phyloP scores from a whole-genome alignment of 2,113 vertebrate genomes.

The Dermatemys mawii region DNA sequence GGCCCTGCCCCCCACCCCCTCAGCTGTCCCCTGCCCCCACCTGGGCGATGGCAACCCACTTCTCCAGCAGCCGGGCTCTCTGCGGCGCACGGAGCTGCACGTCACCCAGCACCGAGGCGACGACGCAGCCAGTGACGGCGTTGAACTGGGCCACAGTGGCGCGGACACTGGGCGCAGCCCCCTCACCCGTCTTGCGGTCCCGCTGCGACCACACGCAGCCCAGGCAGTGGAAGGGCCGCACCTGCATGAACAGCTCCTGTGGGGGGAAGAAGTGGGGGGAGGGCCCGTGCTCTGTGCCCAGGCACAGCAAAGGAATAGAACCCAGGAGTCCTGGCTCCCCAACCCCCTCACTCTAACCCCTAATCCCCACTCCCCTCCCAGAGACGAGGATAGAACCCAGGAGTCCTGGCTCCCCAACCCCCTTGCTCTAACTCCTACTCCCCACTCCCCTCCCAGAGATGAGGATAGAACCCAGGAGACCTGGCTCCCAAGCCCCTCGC shows the following conservation, averaged over 20 bases:
- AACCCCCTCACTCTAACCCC: not conserved
- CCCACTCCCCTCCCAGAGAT: too few species aligned
- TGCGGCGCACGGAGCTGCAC: slow-evolving; percentile 63
- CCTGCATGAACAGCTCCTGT: slow-evolving; percentile 85
- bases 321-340: too few species aligned
- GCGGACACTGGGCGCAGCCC: slow-evolving; percentile 84
- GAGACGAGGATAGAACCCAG: too few species aligned
- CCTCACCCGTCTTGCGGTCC: slow-evolving; percentile 85
- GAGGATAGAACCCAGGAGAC: not conserved
- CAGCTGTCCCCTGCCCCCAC: slow-evolving; percentile 47
- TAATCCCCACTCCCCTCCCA: not conserved
- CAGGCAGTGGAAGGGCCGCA: slow-evolving; percentile 87
- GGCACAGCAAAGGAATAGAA: not conserved
- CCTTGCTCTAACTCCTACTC: too few species aligned
- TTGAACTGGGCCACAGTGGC: slow-evolving; percentile 92
- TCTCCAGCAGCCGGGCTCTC: slow-evolving; percentile 86
- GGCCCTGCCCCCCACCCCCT: not conserved
- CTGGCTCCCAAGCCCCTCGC: too few species aligned
- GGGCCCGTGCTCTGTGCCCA: not conserved
- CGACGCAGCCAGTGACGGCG: slow-evolving; percentile 84
- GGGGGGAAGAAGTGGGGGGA: not conserved
- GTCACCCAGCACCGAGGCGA: slow-evolving; percentile 82
- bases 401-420: too few species aligned
- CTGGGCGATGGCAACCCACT: slow-evolving; percentile 89
- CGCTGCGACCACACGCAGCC: slow-evolving; percentile 92